Conservation (phyloP, 2,888 invertebrate species). For the Trisateles emortualis region DNA sequence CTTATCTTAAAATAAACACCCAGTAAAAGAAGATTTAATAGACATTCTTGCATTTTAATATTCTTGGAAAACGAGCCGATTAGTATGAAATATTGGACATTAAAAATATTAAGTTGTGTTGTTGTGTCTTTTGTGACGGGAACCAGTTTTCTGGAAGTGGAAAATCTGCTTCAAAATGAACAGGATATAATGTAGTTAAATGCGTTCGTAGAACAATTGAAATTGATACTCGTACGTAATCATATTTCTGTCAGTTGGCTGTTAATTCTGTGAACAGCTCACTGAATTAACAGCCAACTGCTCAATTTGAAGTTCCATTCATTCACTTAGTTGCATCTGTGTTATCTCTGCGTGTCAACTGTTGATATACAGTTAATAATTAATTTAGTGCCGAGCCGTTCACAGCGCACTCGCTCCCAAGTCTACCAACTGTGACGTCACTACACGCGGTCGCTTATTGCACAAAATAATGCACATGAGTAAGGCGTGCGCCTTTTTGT, state of each 20-base stretch:
- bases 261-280: too few species aligned
- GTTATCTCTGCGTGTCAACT: constrained; percentile 24
- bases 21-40: too few species aligned
- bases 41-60: too few species aligned
- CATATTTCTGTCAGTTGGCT: constrained; percentile 1
- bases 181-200: too few species aligned
- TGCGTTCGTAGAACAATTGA: too few species aligned
- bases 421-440: constrained; percentile 32
- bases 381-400: constrained; percentile 26
- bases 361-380: constrained; percentile 22
- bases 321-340: constrained; percentile 24
- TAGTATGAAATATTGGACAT: too few species aligned
- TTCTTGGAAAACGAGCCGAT: too few species aligned
- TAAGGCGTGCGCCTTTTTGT: constrained; percentile 10
- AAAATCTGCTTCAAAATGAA: neutral
- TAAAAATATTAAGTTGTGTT: too few species aligned
- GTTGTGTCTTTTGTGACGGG: too few species aligned
- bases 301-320: constrained; percentile 13
- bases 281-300: constrained; percentile 11
- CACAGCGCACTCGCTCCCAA: constrained; percentile 23
- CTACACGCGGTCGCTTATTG: constrained; percentile 21
- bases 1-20: too few species aligned
- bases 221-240: too few species aligned
- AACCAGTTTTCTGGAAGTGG: too few species aligned
- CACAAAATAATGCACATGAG: constrained; percentile 23